Evolutionary conservation across 1,140 invertebrate genomes (phyloP).

Genomic region (Akabosia matsudoensis): DNA sequence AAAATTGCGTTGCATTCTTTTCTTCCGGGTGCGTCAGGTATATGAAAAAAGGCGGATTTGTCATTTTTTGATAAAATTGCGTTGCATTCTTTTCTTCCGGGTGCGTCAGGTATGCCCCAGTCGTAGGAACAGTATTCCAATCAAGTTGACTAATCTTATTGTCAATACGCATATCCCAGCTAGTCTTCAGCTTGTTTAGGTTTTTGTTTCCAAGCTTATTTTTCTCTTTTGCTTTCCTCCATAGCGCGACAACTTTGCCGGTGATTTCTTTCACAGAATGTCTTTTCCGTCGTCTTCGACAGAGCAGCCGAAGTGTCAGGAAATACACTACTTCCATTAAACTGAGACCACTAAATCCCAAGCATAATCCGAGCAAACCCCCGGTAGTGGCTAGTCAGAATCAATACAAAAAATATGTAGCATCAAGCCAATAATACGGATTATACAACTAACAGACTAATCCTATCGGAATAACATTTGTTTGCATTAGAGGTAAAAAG

Average conservation of each 20-base stretch:
- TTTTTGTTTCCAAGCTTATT: too few species aligned
- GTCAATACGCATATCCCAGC: too few species aligned
- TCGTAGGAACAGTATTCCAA: too few species aligned
- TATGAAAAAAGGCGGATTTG: neutral
- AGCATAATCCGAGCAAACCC: constrained; percentile 9
- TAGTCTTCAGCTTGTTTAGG: too few species aligned
- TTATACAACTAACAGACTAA: too few species aligned
- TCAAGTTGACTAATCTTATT: too few species aligned
- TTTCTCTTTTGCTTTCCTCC: neutral
- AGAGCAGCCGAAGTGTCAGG: neutral
- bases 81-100: neutral
- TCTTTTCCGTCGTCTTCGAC: neutral
- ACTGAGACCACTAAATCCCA: constrained; percentile 1
- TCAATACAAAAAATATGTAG: neutral
- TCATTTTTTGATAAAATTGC: neutral
- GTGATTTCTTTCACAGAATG: neutral
- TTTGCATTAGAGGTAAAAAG: too few species aligned
- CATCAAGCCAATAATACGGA: neutral
- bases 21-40: too few species aligned
- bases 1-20: neutral
- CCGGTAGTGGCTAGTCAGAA: constrained; percentile 24
- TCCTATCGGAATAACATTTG: too few species aligned
- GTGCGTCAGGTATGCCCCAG: too few species aligned
- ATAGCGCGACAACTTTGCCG: neutral
- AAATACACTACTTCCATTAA: constrained; percentile 4